phyloP scores from a whole-genome alignment of 2,113 vertebrate species.

The Ornithorhynchus anatinus region DNA sequence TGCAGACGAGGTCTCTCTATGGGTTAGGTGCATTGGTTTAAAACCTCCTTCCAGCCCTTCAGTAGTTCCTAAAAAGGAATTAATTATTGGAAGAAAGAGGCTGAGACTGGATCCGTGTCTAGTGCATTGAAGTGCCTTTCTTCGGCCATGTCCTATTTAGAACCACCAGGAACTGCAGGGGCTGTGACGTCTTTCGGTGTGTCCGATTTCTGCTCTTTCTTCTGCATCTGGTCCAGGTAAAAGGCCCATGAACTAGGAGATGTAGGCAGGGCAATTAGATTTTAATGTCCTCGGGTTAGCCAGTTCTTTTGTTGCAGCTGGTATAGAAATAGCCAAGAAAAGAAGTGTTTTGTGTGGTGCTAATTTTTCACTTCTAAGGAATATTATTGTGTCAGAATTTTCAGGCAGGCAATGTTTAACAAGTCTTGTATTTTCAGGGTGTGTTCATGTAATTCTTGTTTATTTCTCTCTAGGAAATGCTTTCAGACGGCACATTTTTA shows the following conservation, averaged over 20 bases:
- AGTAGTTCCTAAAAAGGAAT: not conserved
- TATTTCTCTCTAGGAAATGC: conserved; percentile 82
- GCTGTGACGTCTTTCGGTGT: conserved; percentile 11
- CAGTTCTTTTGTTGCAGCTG: too few species aligned
- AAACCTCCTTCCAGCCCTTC: not conserved
- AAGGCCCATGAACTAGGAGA: conserved; percentile 36
- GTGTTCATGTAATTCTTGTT: conserved; percentile 11
- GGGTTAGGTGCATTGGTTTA: not conserved
- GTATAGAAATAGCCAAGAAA: not conserved
- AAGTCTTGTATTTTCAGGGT: not conserved
- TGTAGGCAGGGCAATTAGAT: not conserved
- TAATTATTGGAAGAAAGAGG: not conserved
- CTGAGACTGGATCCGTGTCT: not conserved
- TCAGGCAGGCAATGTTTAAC: not conserved
- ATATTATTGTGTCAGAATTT: conserved; percentile 19
- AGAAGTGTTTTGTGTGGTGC: not conserved
- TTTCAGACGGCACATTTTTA: conserved; percentile 99
- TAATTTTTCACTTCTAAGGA: not conserved
- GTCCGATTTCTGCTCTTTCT: conserved; percentile 37
- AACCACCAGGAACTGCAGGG: conserved; percentile 24
- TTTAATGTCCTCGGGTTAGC: not conserved
- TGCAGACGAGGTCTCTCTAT: not conserved
- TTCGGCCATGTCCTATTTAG: not conserved
- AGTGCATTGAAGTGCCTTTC: not conserved
- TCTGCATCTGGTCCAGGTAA: conserved; percentile 53